Evolutionary conservation across 2,113 vertebrate species (phyloP).

Genomic region (Mungos mungo): DNA sequence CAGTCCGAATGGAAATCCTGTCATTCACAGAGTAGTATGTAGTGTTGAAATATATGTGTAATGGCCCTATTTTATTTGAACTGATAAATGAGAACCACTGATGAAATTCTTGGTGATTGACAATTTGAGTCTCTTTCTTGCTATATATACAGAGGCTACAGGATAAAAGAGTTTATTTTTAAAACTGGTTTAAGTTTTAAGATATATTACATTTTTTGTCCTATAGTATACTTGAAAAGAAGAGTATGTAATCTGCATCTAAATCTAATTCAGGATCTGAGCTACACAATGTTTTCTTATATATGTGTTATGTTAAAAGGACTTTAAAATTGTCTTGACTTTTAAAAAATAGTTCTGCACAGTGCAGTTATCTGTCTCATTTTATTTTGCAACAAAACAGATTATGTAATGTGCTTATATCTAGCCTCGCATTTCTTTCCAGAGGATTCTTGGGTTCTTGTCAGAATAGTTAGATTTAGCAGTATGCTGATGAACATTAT

Average conservation of each 20-base stretch:
- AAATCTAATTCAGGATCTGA: background rate
- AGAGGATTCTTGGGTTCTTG: slow-evolving; percentile 54
- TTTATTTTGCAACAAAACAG: slow-evolving; percentile 60
- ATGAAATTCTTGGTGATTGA: slow-evolving; percentile 18
- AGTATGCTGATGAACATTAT: slow-evolving; percentile 60
- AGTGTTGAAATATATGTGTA: background rate
- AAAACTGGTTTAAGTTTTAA: slow-evolving; percentile 37
- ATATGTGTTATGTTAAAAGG: slow-evolving; percentile 9
- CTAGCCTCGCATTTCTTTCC: slow-evolving; percentile 67
- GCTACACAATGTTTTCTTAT: background rate
- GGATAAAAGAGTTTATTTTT: background rate
- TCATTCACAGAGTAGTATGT: background rate
- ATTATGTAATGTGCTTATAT: slow-evolving; percentile 52
- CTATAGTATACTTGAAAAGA: background rate
- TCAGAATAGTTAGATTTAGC: slow-evolving; percentile 61
- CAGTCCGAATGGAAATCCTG: background rate
- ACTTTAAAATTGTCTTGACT: slow-evolving; percentile 37
- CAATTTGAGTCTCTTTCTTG: background rate
- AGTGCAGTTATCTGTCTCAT: background rate
- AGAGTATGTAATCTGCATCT: background rate
- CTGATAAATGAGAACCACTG: background rate
- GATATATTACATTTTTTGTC: background rate
- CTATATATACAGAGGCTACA: background rate
- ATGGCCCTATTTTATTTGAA: background rate
- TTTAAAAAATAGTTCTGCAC: background rate